A percentile compares a stretch with the other conserved stretches of the same genome.
phyloP scores from a whole-genome alignment of 2,113 vertebrate genomes.

The Mirounga angustirostris region DNA sequence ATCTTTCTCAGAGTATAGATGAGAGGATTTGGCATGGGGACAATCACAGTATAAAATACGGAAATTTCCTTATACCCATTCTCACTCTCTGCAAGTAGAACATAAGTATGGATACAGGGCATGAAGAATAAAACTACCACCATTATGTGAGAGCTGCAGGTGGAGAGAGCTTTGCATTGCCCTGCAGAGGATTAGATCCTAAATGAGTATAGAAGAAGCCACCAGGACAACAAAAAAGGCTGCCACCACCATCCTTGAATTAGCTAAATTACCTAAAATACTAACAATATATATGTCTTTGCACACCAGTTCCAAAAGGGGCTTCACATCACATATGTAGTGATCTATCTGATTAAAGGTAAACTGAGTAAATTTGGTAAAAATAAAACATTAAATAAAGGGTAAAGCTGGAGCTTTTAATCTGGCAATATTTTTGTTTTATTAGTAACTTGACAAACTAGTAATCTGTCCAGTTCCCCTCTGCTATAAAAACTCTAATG shows the following conservation, averaged over 20 bases:
- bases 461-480: background rate
- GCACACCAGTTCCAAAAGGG: conserved; percentile 35
- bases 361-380: background rate
- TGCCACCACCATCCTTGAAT: conserved; percentile 33
- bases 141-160: conserved; percentile 53
- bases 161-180: conserved; percentile 34
- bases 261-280: background rate
- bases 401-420: background rate
- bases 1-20: background rate
- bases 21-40: background rate
- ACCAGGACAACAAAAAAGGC: background rate
- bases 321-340: conserved; percentile 44
- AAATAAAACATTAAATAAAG: background rate
- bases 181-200: conserved; percentile 15
- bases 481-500: background rate
- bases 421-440: background rate
- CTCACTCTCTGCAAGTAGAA: background rate
- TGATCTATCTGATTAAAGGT: conserved; percentile 45
- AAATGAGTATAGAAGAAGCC: conserved; percentile 43
- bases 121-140: background rate
- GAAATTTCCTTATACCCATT: conserved; percentile 2
- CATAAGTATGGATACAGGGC: background rate
- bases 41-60: background rate
- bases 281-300: background rate
- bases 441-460: background rate